A percentile compares a stretch with the other conserved stretches of the same genome.
Evolutionary conservation across 2,113 vertebrate genomes (phyloP).

Genomic region (Uria lomvia): DNA sequence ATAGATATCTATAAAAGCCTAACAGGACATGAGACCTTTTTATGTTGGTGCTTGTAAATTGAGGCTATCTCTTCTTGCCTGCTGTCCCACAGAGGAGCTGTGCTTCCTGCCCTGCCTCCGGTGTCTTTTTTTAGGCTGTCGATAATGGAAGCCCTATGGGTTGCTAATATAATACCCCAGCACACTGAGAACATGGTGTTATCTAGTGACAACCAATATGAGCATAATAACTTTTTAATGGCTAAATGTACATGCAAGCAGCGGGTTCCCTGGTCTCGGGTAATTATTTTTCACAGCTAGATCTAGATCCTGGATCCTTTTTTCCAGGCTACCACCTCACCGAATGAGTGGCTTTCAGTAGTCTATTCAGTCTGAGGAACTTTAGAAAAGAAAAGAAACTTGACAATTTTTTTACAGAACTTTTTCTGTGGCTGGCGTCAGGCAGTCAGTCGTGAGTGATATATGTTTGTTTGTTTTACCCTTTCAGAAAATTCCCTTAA

Average conservation of each 20-base stretch:
- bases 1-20: background rate
- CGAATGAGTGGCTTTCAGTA: background rate
- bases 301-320: background rate
- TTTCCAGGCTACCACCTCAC: background rate
- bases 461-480: background rate
- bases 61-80: background rate
- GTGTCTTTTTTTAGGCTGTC: background rate
- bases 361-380: background rate
- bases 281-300: slow-evolving; percentile 34
- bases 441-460: background rate
- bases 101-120: background rate
- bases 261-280: background rate
- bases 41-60: background rate
- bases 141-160: background rate
- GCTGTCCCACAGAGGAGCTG: background rate
- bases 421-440: background rate
- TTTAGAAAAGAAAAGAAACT: background rate
- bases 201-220: background rate
- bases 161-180: background rate
- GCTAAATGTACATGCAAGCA: slow-evolving; percentile 1
- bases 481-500: background rate
- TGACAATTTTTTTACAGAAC: background rate
- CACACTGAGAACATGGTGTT: background rate
- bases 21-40: background rate
- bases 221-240: slow-evolving; percentile 1